These are phyloP conservation scores for Benitochromis conjunctus DNA, from an alignment of 2,113 vertebrate genomes.

Conservation along the genomic window DNA sequence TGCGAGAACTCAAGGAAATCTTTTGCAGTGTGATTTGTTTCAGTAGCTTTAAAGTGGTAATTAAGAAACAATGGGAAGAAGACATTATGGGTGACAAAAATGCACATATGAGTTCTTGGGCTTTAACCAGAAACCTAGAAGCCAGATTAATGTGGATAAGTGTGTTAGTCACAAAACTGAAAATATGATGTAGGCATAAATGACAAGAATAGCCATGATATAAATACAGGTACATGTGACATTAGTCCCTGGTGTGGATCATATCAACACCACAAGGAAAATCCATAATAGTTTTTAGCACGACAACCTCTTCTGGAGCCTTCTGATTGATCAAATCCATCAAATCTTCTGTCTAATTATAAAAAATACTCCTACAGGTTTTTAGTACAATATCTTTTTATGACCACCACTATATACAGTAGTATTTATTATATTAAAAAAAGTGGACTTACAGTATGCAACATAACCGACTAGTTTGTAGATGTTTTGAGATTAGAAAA, in stretches of 20 bases:
- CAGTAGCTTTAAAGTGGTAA: neutral
- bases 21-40: neutral
- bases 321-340: neutral
- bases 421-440: neutral
- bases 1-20: neutral
- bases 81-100: neutral
- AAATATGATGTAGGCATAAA: neutral
- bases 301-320: neutral
- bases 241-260: neutral
- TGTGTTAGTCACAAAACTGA: neutral
- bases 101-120: neutral
- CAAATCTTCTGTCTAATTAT: neutral
- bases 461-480: neutral
- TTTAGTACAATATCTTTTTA: neutral
- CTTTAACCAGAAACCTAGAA: neutral
- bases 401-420: neutral
- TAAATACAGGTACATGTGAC: neutral
- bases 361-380: neutral
- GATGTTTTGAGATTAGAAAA: neutral
- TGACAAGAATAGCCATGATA: neutral
- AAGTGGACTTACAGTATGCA: neutral
- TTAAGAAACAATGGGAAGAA: neutral
- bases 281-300: neutral
- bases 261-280: neutral
- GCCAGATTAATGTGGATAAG: neutral